phyloP scores from a whole-genome alignment of 2,113 vertebrate genomes.

The Craseonycteris thonglongyai region DNA sequence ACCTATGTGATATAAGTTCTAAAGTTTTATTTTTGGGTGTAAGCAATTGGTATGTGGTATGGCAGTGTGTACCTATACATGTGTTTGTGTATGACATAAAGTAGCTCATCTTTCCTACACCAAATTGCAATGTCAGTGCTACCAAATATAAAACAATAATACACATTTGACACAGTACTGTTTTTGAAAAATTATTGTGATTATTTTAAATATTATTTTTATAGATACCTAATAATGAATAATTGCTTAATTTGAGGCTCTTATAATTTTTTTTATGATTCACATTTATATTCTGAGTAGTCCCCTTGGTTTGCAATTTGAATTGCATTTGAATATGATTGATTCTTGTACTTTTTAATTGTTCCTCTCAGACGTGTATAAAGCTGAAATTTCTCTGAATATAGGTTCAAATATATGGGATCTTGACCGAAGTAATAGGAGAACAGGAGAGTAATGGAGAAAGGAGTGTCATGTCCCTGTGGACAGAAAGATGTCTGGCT shows the following conservation, averaged over 20 bases:
- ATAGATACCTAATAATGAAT: background rate
- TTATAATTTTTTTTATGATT: slow-evolving; percentile 1
- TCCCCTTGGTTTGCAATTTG: background rate
- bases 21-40: background rate
- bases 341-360: background rate
- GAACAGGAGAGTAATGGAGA: background rate
- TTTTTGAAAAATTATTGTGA: background rate
- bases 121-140: background rate
- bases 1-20: background rate
- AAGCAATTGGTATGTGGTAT: background rate
- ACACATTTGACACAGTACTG: background rate
- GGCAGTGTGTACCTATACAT: accelerated
- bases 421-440: background rate
- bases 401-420: background rate
- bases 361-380: background rate
- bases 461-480: background rate
- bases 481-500: background rate
- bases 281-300: background rate
- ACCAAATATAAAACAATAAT: background rate
- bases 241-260: background rate
- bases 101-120: background rate
- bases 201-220: background rate
- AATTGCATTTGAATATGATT: background rate
- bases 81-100: background rate
- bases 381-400: background rate